Evolutionary conservation across 2,113 vertebrate species (phyloP), one percentile per base, ranked within the genome.

Genomic region (Leucosticte australis): DNA sequence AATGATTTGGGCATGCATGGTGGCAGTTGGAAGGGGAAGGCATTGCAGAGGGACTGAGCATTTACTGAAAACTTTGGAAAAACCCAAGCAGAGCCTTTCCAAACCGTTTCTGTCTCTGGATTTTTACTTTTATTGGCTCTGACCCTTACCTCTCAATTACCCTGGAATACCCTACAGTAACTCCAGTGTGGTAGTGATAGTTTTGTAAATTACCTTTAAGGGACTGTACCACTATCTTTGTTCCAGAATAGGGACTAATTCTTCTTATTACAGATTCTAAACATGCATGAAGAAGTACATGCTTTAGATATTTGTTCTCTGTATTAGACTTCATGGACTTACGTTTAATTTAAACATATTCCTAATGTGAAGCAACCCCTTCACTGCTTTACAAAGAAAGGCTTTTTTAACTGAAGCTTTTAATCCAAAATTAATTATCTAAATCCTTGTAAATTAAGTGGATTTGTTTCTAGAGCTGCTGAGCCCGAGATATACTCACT

Each of bases 1-100:
- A 68, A 63, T 8, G 15, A 59, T 14, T 7, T 7, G 9, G 7
- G 15, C 4, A 44, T 64, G 11, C 15, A 21, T 20, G 12, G 7
- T 12, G 13, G 3, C 8, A n/a, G 12, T 3, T 68, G 35, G 44
- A 81, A 79, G 6, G 3, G 20, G 7, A 60, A 59, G 55, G 4
- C 6, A 31, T 11, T 2, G 1, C 14, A 59, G 18, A 69, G 6
- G 6, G 17, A 42, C 3, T 30, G 22, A 55, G 5, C 7, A 22
- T 16, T 50, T 79, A 11, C 7, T 71, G 67, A 75, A 67, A 49
- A 11, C 10, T 71, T 81, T 89, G 28, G 39, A 88, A 42, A 83
- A 88, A 14, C 19, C 16, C 5, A 23, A 1, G 59, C 28, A 27
- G 15, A 46, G 10, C 14, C 23, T 55, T 88, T 67, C 31, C 20